phyloP scores from a whole-genome alignment of 2,797 vertebrate species.

The Ctenochaetus hawaiiensis region DNA sequence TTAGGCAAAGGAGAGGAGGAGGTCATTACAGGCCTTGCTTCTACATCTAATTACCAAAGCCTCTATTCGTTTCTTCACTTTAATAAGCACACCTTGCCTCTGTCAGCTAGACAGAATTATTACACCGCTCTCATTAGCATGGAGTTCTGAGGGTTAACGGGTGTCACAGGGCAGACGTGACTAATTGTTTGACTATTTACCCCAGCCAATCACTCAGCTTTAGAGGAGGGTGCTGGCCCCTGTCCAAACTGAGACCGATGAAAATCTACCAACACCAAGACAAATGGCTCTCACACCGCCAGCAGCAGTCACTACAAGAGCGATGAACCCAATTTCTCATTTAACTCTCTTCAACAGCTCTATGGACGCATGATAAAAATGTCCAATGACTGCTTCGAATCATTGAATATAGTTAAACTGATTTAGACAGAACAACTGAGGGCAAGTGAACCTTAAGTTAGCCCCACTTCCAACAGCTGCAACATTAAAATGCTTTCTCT shows the following conservation, averaged over 20 bases:
- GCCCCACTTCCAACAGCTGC: not conserved
- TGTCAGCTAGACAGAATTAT: constrained; percentile 57
- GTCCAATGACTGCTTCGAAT: not conserved
- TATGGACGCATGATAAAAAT: constrained; percentile 1
- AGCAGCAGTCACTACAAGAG: constrained; percentile 39
- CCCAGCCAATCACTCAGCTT: constrained; percentile 66
- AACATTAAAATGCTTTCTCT: not conserved
- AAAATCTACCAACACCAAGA: constrained; percentile 48
- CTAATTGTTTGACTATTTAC: constrained; percentile 74
- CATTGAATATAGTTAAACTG: not conserved
- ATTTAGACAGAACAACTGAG: not conserved
- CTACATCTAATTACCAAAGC: constrained; percentile 58
- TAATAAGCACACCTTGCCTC: constrained; percentile 63
- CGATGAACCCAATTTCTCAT: constrained; percentile 37
- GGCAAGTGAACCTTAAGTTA: not conserved
- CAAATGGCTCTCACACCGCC: constrained; percentile 50
- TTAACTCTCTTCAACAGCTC: constrained; percentile 13
- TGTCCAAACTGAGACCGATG: constrained; percentile 57
- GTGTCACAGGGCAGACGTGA: constrained; percentile 65
- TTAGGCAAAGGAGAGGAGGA: constrained; percentile 1
- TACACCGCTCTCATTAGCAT: constrained; percentile 63
- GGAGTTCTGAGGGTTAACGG: constrained; percentile 71
- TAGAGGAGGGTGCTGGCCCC: constrained; percentile 61
- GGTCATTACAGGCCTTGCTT: constrained; percentile 45
- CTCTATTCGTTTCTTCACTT: constrained; percentile 47